phyloP scores from a whole-genome alignment of 2,888 invertebrate species.

The Cyaniris semiargus region DNA sequence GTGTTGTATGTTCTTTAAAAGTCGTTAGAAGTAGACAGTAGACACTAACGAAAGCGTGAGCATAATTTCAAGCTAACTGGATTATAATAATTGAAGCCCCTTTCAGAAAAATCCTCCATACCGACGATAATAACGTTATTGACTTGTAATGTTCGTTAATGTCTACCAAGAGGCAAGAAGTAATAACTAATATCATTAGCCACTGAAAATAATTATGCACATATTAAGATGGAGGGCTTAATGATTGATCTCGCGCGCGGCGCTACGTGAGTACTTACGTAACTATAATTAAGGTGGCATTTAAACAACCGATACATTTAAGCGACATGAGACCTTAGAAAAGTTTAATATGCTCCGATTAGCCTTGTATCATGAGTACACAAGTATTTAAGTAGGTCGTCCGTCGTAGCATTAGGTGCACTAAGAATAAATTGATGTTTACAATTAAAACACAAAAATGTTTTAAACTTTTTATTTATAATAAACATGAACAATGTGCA shows the following conservation, averaged over 20 bases:
- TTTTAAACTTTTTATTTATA: constrained; percentile 69
- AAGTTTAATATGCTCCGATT: constrained; percentile 14
- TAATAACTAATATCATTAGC: background rate
- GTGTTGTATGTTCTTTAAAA: background rate
- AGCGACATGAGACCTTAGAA: constrained; percentile 18
- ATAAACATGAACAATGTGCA: constrained; percentile 78
- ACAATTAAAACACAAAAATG: constrained; percentile 40
- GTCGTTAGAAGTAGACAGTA: background rate
- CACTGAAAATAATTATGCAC: constrained; percentile 5
- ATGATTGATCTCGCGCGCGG: no score
- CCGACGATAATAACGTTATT: background rate
- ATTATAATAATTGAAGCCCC: constrained; percentile 21
- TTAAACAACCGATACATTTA: background rate
- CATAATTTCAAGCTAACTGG: constrained; percentile 21
- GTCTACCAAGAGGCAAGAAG: constrained; percentile 11
- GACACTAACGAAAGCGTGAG: constrained; percentile 6
- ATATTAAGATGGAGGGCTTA: no score
- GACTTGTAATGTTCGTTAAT: background rate
- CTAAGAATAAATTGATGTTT: background rate
- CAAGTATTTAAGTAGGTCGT: constrained; percentile 9
- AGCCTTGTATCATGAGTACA: background rate
- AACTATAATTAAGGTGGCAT: constrained; percentile 2
- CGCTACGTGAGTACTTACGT: background rate
- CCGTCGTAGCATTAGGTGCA: constrained; percentile 6
- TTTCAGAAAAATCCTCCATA: constrained; percentile 10